phyloP scores from a whole-genome alignment of 2,113 vertebrate genomes.

The Sialia sialis region DNA sequence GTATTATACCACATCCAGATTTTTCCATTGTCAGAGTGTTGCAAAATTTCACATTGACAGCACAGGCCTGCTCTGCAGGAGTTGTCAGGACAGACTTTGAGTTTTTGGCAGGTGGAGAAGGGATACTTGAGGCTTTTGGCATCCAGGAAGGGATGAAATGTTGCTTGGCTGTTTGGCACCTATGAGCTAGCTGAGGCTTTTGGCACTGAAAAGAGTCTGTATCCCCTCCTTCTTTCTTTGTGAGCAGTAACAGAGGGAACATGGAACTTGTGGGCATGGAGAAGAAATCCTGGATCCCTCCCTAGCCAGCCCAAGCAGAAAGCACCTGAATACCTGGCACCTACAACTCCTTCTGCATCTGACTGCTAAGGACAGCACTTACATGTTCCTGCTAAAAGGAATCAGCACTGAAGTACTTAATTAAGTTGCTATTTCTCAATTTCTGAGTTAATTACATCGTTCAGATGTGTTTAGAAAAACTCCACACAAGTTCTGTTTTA shows the following conservation, averaged over 20 bases:
- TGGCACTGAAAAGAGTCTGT: conserved; percentile 40
- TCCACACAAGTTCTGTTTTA: background rate
- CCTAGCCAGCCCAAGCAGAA: background rate
- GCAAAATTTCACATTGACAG: conserved; percentile 58
- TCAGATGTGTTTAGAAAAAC: background rate
- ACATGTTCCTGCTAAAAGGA: background rate
- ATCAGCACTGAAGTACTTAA: background rate
- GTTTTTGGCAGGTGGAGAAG: conserved; percentile 55
- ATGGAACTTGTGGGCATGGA: conserved; percentile 30
- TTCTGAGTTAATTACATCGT: background rate
- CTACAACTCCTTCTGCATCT: background rate
- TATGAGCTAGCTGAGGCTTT: conserved; percentile 53
- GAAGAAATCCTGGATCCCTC: background rate
- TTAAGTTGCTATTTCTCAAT: background rate
- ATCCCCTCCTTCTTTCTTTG: conserved; percentile 52
- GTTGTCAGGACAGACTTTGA: conserved; percentile 56
- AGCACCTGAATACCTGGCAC: background rate
- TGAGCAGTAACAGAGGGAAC: conserved; percentile 28
- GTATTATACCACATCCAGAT: conserved; percentile 32
- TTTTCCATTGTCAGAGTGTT: conserved; percentile 51
- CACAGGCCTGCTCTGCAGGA: conserved; percentile 41
- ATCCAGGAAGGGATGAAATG: conserved; percentile 58
- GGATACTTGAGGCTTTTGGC: conserved; percentile 63
- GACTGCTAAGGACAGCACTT: background rate
- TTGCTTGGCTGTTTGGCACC: conserved; percentile 61